Evolutionary conservation across 2,113 vertebrate species (phyloP).

Genomic region (Sarotherodon lohbergeri): DNA sequence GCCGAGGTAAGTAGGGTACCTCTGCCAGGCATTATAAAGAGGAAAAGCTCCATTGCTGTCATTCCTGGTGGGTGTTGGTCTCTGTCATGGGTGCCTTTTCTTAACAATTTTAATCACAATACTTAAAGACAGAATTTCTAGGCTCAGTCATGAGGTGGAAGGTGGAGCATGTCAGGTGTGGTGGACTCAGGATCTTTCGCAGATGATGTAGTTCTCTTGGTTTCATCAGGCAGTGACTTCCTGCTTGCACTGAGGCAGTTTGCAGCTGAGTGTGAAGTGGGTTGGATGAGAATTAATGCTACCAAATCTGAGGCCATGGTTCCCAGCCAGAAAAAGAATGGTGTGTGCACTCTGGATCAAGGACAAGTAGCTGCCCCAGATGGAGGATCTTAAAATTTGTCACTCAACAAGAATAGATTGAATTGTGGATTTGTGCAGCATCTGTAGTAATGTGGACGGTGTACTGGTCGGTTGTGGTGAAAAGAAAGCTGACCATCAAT

Average conservation of each 20-base stretch:
- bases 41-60: not conserved
- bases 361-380: not conserved
- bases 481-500: not conserved
- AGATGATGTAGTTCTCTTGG: not conserved
- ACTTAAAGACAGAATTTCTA: not conserved
- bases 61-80: not conserved
- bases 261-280: not conserved
- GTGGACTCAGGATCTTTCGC: not conserved
- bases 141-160: not conserved
- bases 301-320: not conserved
- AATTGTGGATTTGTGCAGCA: not conserved
- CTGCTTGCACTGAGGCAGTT: not conserved
- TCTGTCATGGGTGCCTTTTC: not conserved
- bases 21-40: not conserved
- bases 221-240: not conserved
- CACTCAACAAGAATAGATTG: not conserved
- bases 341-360: not conserved
- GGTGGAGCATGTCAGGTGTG: not conserved
- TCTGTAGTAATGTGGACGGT: accelerated
- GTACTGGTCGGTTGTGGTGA: not conserved
- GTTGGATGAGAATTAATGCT: not conserved
- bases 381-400: not conserved
- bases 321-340: not conserved
- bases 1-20: not conserved
- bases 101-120: not conserved